These are phyloP conservation scores for Melieria crassipennis DNA, from an alignment of 2,888 invertebrate genomes.

Conservation along the genomic window DNA sequence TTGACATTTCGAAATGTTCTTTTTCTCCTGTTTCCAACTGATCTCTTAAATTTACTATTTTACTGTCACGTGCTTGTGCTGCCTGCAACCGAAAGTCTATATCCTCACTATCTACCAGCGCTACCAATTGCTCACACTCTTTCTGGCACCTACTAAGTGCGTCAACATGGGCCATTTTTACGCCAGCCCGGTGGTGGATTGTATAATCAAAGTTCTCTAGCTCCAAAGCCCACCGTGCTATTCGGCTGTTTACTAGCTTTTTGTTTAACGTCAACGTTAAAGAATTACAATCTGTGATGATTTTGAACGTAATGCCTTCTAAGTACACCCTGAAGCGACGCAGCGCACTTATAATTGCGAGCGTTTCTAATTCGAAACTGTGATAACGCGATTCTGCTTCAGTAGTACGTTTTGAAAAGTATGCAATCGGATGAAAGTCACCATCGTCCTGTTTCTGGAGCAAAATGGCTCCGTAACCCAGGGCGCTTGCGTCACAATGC, in stretches of 20 bases:
- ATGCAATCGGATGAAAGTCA: constrained; percentile 20
- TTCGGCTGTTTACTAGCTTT: constrained; percentile 5
- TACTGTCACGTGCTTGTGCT: constrained; percentile 11
- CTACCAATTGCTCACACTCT: constrained; percentile 1
- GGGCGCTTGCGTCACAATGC: constrained; percentile 36
- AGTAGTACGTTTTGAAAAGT: constrained; percentile 13
- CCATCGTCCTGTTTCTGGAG: constrained; percentile 25
- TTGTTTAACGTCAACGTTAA: constrained; percentile 21
- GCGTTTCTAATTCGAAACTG: constrained; percentile 6
- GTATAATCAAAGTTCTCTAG: constrained; percentile 23
- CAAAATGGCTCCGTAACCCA: constrained; percentile 30
- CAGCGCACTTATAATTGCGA: constrained; percentile 17
- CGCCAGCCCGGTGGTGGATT: constrained; percentile 18
- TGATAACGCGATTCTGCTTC: background rate
- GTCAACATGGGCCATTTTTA: constrained; percentile 26
- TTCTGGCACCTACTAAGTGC: constrained; percentile 20
- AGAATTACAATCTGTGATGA: constrained; percentile 29
- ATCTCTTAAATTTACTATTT: constrained; percentile 8
- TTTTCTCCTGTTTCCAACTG: constrained; percentile 16
- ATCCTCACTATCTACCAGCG: constrained; percentile 13
- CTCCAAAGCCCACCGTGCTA: constrained; percentile 31
- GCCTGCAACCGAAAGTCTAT: constrained; percentile 10
- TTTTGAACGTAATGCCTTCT: constrained; percentile 15
- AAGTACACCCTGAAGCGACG: constrained; percentile 28
- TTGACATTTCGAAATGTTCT: constrained; percentile 23